These are phyloP conservation scores for Whitmania pigra DNA, from an alignment of 1,140 invertebrate genomes.

Conservation along the genomic window DNA sequence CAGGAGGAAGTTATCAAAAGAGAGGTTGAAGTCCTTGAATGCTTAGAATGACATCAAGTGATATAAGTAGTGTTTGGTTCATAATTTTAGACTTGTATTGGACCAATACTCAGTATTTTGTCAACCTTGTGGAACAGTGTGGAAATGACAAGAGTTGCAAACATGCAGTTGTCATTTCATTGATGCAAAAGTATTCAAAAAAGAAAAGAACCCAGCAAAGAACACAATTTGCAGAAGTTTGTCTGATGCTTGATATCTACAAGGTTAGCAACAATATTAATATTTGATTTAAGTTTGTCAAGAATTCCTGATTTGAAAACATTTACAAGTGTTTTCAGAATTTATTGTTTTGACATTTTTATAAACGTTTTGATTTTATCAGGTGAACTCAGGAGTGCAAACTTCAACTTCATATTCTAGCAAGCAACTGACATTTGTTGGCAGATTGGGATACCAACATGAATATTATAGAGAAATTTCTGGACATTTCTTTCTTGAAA, in stretches of 20 bases:
- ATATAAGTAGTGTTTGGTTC: too few relatives aligned
- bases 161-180: conserved; percentile 19
- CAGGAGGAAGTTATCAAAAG: conserved; percentile 71
- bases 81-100: conserved; percentile 62
- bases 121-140: conserved; percentile 68
- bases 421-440: not conserved
- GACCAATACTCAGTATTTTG: conserved; percentile 81
- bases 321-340: not conserved
- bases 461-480: conserved; percentile 17
- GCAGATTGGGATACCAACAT: not conserved
- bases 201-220: conserved; percentile 11
- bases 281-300: too few relatives aligned
- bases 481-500: conserved; percentile 36
- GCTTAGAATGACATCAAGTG: conserved; percentile 26
- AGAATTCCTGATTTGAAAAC: too few relatives aligned
- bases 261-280: conserved; percentile 10
- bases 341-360: not conserved
- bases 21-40: not conserved
- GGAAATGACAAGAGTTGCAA: conserved; percentile 46
- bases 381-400: not conserved
- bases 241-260: conserved; percentile 22
- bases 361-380: not conserved
- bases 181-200: conserved; percentile 24
- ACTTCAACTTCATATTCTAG: not conserved
- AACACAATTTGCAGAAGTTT: conserved; percentile 16